These are phyloP conservation scores for Borostomias antarcticus DNA, from an alignment of 2,797 vertebrate species.

Conservation along the genomic window DNA sequence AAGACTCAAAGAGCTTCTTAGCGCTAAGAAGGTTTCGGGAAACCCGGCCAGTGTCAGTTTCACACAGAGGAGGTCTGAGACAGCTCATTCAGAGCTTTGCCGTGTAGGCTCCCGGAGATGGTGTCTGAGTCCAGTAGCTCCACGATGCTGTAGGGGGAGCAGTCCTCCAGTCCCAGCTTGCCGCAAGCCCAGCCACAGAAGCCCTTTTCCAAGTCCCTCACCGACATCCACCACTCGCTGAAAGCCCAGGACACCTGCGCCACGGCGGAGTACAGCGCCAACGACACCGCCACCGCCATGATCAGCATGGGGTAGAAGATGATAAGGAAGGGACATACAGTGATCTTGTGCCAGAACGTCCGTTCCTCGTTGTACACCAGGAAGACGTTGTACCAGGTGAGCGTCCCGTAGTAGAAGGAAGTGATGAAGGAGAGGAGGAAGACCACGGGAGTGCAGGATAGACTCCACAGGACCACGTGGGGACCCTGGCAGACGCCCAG, in stretches of 20 bases:
- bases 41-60: too few relatives aligned
- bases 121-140: conserved; percentile 96
- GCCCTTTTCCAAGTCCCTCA: conserved; percentile 96
- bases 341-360: conserved; percentile 99
- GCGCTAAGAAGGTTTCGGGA: too few relatives aligned
- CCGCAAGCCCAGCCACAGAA: conserved; percentile 98
- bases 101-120: conserved; percentile 88
- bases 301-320: conserved; percentile 97
- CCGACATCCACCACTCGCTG: conserved; percentile 90
- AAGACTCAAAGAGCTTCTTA: too few relatives aligned
- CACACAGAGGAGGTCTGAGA: conserved; percentile 91
- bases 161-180: conserved; percentile 94
- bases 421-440: conserved; percentile 94
- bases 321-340: conserved; percentile 94
- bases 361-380: conserved; percentile 98
- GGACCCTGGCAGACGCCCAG: conserved; percentile 87
- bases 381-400: conserved; percentile 99
- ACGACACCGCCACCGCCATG: conserved; percentile 87
- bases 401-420: conserved; percentile 97
- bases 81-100: conserved; percentile 80
- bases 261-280: conserved; percentile 90
- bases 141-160: conserved; percentile 95
- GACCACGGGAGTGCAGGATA: conserved; percentile 88
- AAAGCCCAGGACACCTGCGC: conserved; percentile 96
- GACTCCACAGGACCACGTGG: conserved; percentile 91